phyloP scores from a whole-genome alignment of 1,140 invertebrate species.

The Drosophila lacteicornis region DNA sequence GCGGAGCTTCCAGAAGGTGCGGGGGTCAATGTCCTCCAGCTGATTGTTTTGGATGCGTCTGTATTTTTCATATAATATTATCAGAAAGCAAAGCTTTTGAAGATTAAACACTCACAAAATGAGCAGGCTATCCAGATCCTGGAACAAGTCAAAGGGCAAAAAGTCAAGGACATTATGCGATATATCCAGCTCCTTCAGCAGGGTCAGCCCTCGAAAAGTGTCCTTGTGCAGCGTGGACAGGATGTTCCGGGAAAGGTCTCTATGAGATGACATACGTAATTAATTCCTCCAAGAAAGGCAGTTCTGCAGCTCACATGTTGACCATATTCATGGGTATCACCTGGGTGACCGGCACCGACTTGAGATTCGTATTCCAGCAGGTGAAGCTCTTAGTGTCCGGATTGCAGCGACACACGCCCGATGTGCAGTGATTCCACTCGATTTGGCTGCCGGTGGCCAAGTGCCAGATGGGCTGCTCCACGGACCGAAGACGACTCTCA shows the following conservation, averaged over 20 bases:
- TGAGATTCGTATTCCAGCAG: slow-evolving; percentile 90
- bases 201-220: slow-evolving; percentile 89
- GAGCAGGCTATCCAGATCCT: slow-evolving; percentile 89
- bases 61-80: slow-evolving; percentile 39
- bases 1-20: slow-evolving; percentile 88
- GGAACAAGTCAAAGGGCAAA: slow-evolving; percentile 90
- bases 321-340: slow-evolving; percentile 89
- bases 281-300: no score
- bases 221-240: slow-evolving; percentile 90
- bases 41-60: slow-evolving; percentile 91
- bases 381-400: slow-evolving; percentile 89
- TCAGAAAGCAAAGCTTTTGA: not conserved
- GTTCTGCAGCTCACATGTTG: slow-evolving; percentile 87
- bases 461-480: slow-evolving; percentile 92
- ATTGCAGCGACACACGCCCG: slow-evolving; percentile 88
- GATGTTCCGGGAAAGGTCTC: slow-evolving; percentile 91
- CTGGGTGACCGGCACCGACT: slow-evolving; percentile 88
- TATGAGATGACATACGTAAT: slow-evolving; percentile 63
- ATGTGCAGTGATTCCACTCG: slow-evolving; percentile 90
- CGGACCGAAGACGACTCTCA: slow-evolving; percentile 89
- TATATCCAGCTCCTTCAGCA: slow-evolving; percentile 90
- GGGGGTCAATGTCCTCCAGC: slow-evolving; percentile 88
- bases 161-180: slow-evolving; percentile 92
- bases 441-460: slow-evolving; percentile 86
- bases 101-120: slow-evolving; percentile 87